Percentiles rank a stretch among this genome's conserved stretches.
These are phyloP conservation scores for Lepidurus couesii DNA, from an alignment of 1,140 invertebrate genomes.

Conservation along the genomic window DNA sequence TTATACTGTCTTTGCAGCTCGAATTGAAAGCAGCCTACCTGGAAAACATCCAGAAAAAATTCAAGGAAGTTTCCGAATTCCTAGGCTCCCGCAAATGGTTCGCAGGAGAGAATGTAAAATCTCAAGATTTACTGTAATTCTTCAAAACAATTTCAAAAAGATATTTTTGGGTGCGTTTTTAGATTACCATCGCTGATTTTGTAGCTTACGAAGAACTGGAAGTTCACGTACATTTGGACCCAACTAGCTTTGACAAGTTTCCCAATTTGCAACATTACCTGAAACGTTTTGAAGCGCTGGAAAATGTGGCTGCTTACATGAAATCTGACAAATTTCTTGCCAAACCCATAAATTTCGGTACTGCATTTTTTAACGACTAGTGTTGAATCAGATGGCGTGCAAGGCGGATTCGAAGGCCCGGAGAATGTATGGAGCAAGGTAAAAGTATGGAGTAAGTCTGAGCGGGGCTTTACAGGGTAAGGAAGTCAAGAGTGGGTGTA, in stretches of 20 bases:
- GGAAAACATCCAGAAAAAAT: constrained; percentile 40
- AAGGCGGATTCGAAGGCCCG: not conserved
- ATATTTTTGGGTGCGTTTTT: not conserved
- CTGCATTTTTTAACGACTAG: constrained; percentile 36
- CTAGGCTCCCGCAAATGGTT: constrained; percentile 47
- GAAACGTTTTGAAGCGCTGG: constrained; percentile 43
- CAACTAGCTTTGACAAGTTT: constrained; percentile 44
- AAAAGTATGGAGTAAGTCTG: too few relatives aligned
- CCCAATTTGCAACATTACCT: constrained; percentile 44
- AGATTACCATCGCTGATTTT: constrained; percentile 51
- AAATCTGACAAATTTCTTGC: constrained; percentile 42
- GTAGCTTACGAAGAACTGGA: constrained; percentile 49
- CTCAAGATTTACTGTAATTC: not conserved
- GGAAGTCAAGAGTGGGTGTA: too few relatives aligned
- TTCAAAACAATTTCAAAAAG: too few relatives aligned
- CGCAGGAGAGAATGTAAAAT: constrained; percentile 46
- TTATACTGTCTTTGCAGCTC: constrained; percentile 46
- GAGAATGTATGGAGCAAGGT: too few relatives aligned
- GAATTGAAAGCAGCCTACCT: constrained; percentile 43
- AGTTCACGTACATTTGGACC: constrained; percentile 43
- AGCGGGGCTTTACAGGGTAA: too few relatives aligned
- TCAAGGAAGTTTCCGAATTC: constrained; percentile 46
- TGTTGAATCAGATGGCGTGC: not conserved
- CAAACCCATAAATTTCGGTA: constrained; percentile 42
- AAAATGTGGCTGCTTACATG: constrained; percentile 44